Percentiles rank a stretch among this genome's conserved stretches.
Conservation (phyloP, 2,113 vertebrate species). For the Hucho hucho region DNA sequence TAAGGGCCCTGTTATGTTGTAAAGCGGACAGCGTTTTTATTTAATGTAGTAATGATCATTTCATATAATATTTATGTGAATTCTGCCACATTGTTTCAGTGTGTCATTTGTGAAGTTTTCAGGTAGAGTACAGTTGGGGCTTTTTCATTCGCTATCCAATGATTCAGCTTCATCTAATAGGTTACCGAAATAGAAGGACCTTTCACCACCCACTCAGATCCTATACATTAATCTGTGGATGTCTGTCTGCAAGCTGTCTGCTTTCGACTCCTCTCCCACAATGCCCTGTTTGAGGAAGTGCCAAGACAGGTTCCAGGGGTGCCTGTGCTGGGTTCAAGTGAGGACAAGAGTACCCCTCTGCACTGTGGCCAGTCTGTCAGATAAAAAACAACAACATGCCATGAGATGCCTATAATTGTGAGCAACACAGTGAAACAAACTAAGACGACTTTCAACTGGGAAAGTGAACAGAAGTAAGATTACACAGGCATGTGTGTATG, state of each 20-base stretch:
- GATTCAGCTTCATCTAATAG: not conserved
- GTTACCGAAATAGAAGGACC: not conserved
- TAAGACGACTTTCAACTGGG: not conserved
- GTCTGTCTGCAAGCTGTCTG: slow-evolving; percentile 1
- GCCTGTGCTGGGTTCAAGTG: slow-evolving; percentile 7
- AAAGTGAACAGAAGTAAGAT: not conserved
- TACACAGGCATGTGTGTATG: not conserved
- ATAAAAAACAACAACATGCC: not conserved
- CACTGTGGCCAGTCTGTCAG: not conserved
- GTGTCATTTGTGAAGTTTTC: not conserved
- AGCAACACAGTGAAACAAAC: not conserved
- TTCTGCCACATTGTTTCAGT: slow-evolving; percentile 1
- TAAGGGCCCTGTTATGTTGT: slow-evolving; percentile 11
- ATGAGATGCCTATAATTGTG: not conserved
- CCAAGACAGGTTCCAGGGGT: slow-evolving; percentile 23
- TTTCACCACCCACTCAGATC: not conserved
- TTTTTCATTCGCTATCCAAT: not conserved
- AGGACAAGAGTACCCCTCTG: not conserved
- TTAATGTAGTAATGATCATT: slow-evolving; percentile 18
- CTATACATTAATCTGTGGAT: not conserved
- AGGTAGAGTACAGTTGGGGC: not conserved
- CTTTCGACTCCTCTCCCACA: slow-evolving; percentile 23
- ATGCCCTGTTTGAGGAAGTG: slow-evolving; percentile 16
- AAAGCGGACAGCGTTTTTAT: slow-evolving; percentile 15
- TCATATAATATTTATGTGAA: not conserved